Percentiles rank a stretch among this genome's conserved stretches.
These are phyloP conservation scores for Drosophila bocqueti DNA, from an alignment of 1,140 invertebrate species.

Conservation along the genomic window DNA sequence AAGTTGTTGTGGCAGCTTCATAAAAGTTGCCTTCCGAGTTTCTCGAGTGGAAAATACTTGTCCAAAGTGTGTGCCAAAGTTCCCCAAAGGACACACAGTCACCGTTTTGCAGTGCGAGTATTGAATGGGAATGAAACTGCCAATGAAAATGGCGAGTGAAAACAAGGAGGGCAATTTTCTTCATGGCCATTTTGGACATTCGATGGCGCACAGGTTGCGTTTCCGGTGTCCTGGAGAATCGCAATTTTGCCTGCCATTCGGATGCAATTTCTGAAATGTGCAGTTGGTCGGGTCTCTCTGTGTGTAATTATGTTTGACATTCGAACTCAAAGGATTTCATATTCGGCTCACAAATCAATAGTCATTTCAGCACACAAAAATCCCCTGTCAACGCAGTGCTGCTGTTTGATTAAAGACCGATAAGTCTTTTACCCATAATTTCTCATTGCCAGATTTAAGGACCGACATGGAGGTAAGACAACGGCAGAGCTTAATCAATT, in stretches of 20 bases:
- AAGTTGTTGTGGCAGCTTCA: constrained; percentile 17
- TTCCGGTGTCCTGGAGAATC: neutral
- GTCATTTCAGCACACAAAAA: neutral
- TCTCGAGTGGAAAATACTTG: constrained; percentile 14
- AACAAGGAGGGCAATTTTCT: neutral
- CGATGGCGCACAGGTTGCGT: neutral
- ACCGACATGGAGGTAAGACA: neutral
- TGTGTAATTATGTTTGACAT: constrained; percentile 4
- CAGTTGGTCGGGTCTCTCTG: neutral
- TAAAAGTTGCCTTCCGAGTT: constrained; percentile 7
- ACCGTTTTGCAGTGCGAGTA: constrained; percentile 1
- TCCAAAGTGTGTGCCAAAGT: constrained; percentile 14
- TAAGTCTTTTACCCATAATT: neutral
- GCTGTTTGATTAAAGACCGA: neutral
- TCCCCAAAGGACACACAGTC: constrained; percentile 15
- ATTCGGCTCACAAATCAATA: neutral
- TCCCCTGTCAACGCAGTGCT: neutral
- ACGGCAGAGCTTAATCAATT: constrained; percentile 62
- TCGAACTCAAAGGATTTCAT: neutral
- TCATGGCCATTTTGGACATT: constrained; percentile 4
- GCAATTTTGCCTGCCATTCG: constrained; percentile 3
- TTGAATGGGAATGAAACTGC: constrained; percentile 8
- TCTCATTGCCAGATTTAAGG: constrained; percentile 1
- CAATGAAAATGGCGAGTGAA: neutral
- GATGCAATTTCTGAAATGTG: neutral